Percentiles rank a stretch among this genome's conserved stretches.
These are phyloP conservation scores for Ailuropoda melanoleuca DNA, from an alignment of 2,113 vertebrate genomes.

Conservation along the genomic window DNA sequence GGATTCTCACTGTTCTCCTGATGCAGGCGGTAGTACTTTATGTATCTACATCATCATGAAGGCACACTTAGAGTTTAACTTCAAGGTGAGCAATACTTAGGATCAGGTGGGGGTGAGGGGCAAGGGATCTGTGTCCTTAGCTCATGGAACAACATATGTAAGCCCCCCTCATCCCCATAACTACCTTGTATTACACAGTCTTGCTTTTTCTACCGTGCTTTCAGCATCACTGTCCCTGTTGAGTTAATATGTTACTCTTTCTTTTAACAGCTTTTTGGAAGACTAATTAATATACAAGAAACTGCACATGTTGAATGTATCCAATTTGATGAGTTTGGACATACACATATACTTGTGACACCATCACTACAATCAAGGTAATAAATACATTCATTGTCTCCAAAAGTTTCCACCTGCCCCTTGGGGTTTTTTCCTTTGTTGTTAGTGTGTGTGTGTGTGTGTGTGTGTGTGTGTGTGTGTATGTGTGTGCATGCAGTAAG, in stretches of 20 bases:
- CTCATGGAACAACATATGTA: not conserved
- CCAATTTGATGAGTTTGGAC: not conserved
- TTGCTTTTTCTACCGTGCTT: not conserved
- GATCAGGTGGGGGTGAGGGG: too few relatives aligned
- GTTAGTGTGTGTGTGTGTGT: not conserved
- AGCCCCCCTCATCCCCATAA: not conserved
- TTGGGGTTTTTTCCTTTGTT: not conserved
- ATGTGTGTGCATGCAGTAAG: not conserved
- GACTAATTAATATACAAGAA: not conserved
- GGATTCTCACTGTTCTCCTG: not conserved
- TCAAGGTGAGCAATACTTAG: not conserved
- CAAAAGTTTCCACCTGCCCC: not conserved
- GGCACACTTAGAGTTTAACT: not conserved
- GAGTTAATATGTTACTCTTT: not conserved
- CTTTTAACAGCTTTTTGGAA: not conserved
- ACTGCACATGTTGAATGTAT: not conserved
- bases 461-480: not conserved
- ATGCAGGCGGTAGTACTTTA: not conserved
- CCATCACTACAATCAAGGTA: not conserved
- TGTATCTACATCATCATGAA: not conserved
- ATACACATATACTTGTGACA: not conserved
- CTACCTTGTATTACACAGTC: not conserved
- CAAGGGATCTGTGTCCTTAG: not conserved
- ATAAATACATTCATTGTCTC: not conserved
- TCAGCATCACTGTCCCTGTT: not conserved